Evolutionary conservation across 2,797 vertebrate genomes (phyloP).

Genomic region (Thripadectes ignobilis): DNA sequence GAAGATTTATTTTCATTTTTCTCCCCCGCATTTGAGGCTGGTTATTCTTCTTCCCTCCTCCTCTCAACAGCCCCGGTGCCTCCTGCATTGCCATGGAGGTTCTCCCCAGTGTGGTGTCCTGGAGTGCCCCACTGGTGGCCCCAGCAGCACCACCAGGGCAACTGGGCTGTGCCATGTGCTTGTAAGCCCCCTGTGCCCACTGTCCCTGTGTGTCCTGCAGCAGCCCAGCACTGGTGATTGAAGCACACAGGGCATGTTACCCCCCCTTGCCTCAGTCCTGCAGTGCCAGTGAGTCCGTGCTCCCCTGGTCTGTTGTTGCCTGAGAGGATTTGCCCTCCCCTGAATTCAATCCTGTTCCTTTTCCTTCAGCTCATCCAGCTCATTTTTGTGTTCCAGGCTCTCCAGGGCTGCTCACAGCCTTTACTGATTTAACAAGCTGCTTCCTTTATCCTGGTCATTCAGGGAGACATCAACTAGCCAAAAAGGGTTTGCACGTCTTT

Average conservation of each 20-base stretch:
- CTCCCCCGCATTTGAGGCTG: not conserved
- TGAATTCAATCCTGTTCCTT: fast-evolving
- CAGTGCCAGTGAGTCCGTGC: fast-evolving
- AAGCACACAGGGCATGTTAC: fast-evolving
- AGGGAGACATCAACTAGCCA: not conserved
- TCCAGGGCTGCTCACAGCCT: not conserved
- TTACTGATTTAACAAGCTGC: not conserved
- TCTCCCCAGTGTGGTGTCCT: not conserved
- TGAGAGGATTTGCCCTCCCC: not conserved
- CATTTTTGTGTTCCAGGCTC: not conserved
- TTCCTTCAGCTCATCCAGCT: not conserved
- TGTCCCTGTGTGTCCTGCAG: not conserved
- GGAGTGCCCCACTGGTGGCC: not conserved
- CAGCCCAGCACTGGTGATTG: not conserved
- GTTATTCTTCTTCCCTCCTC: not conserved
- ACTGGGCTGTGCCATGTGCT: not conserved
- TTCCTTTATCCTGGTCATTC: not conserved
- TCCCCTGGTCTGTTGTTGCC: not conserved
- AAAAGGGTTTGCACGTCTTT: not conserved
- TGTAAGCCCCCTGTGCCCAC: fast-evolving
- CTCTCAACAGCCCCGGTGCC: not conserved
- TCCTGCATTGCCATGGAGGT: not conserved
- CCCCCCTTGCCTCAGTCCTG: fast-evolving
- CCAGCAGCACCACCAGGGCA: not conserved
- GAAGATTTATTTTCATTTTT: not conserved